These are phyloP conservation scores for Dermolepida albohirtum DNA, from an alignment of 2,888 invertebrate species.

Conservation along the genomic window DNA sequence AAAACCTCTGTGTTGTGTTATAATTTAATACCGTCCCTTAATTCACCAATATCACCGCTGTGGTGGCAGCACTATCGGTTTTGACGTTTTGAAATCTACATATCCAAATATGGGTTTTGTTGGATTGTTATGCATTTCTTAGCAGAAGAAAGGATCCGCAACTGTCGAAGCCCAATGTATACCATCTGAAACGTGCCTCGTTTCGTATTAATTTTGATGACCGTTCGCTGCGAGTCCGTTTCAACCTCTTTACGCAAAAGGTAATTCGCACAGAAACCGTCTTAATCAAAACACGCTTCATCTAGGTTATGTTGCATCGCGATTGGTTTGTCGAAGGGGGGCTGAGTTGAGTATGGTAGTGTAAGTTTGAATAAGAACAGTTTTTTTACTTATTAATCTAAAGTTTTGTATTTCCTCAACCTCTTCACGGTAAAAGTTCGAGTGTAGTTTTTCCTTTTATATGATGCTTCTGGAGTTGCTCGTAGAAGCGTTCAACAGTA, in stretches of 20 bases:
- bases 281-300: slow-evolving; percentile 33
- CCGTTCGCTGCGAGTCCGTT: slow-evolving; percentile 29
- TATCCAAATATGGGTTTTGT: slow-evolving; percentile 66
- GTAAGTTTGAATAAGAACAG: too few species aligned
- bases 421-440: too few species aligned
- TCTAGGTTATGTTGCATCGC: slow-evolving; percentile 39
- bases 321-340: slow-evolving; percentile 21
- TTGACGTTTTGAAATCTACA: slow-evolving; percentile 65
- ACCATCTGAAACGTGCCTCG: slow-evolving; percentile 39
- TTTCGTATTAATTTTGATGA: slow-evolving; percentile 46
- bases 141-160: slow-evolving; percentile 55
- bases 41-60: slow-evolving; percentile 18
- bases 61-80: slow-evolving; percentile 44
- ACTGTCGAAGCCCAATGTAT: slow-evolving; percentile 44
- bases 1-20: not conserved
- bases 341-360: slow-evolving; percentile 11
- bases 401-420: too few species aligned
- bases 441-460: too few species aligned
- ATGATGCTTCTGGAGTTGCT: too few species aligned
- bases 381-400: too few species aligned
- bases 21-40: slow-evolving; percentile 20
- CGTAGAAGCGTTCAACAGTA: too few species aligned
- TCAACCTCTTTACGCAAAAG: slow-evolving; percentile 23
- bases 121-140: slow-evolving; percentile 52
- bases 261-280: slow-evolving; percentile 31